Evolutionary conservation across 2,888 invertebrate genomes (phyloP).

Genomic region (Calliphora vomitoria): DNA sequence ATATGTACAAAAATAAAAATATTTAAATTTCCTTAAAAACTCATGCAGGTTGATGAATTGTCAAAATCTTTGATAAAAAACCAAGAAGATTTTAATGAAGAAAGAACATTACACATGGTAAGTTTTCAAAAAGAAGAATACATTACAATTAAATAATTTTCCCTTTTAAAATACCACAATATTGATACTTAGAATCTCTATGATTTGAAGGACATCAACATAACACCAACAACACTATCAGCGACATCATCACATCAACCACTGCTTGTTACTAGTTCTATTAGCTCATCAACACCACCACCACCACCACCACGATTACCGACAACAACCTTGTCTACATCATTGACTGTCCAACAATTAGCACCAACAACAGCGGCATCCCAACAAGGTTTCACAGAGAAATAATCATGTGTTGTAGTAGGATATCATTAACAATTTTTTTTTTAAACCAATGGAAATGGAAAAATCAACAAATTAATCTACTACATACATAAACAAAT

Average conservation of each 20-base stretch:
- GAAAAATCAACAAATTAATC: constrained; percentile 24
- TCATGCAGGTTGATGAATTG: constrained; percentile 65
- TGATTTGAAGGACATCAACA: constrained; percentile 53
- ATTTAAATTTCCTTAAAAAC: not conserved
- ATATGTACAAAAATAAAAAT: not conserved
- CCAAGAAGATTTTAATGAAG: constrained; percentile 48
- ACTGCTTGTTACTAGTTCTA: constrained; percentile 1
- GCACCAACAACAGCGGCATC: constrained; percentile 1
- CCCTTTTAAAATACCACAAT: not conserved
- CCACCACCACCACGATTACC: too few species aligned
- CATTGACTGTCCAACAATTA: constrained; percentile 29
- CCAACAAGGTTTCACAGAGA: not conserved
- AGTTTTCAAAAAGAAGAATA: constrained; percentile 1
- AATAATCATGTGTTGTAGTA: constrained; percentile 13
- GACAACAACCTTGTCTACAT: constrained; percentile 8
- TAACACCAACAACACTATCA: constrained; percentile 39
- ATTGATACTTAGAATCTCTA: constrained; percentile 48
- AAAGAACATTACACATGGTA: constrained; percentile 45
- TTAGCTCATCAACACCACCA: constrained; percentile 9
- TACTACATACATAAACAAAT: too few species aligned
- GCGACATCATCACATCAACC: constrained; percentile 34
- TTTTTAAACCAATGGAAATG: not conserved
- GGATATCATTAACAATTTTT: not conserved
- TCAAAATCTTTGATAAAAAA: constrained; percentile 45
- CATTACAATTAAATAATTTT: not conserved